phyloP scores from a whole-genome alignment of 1,140 invertebrate species.

The Mactra quadrangularis region DNA sequence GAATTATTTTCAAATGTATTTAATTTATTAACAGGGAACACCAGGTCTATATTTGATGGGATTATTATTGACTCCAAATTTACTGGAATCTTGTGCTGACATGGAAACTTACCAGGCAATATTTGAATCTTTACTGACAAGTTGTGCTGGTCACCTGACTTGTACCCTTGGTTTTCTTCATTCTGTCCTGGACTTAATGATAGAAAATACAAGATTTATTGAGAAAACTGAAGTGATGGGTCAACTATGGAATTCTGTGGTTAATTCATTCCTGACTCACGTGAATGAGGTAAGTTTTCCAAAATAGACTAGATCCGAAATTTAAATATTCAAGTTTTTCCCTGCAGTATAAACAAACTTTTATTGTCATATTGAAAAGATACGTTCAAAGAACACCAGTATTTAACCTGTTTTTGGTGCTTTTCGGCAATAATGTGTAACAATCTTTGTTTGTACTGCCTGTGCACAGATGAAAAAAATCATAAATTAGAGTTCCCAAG shows the following conservation, averaged over 20 bases:
- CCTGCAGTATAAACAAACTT: no score
- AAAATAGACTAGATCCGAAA: no score
- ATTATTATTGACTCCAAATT: constrained; percentile 71
- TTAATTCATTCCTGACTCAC: constrained; percentile 68
- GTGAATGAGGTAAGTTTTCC: constrained; percentile 72
- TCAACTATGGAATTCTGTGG: constrained; percentile 76
- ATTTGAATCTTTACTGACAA: constrained; percentile 68
- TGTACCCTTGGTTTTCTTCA: constrained; percentile 77
- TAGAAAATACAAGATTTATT: constrained; percentile 60
- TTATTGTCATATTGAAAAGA: no score
- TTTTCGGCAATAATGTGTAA: no score
- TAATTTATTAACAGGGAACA: constrained; percentile 72
- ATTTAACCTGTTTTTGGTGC: no score
- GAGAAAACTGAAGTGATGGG: constrained; percentile 71
- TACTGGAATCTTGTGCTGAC: constrained; percentile 57
- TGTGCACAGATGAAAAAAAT: no score
- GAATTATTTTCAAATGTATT: no score
- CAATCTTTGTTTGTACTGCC: no score
- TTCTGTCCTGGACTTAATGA: constrained; percentile 72
- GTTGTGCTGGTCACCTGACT: constrained; percentile 66
- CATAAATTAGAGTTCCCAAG: no score
- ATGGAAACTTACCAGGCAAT: constrained; percentile 73
- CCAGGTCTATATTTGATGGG: constrained; percentile 76
- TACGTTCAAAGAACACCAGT: no score
- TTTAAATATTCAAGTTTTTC: no score